These are phyloP conservation scores for Neosilurus mollespiculum DNA, from an alignment of 2,797 vertebrate genomes.

Conservation along the genomic window DNA sequence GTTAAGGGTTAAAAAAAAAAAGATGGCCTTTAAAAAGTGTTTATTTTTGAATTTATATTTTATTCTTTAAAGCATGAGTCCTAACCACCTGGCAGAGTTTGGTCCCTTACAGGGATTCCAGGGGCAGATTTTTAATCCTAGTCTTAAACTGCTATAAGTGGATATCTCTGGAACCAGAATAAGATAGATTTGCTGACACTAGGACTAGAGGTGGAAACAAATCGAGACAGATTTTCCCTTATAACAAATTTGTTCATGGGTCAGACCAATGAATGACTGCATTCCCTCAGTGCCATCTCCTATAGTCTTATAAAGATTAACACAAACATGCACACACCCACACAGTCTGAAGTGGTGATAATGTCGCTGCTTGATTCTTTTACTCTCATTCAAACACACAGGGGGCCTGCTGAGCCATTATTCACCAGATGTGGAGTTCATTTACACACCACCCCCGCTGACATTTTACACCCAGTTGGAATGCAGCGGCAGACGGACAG, in stretches of 20 bases:
- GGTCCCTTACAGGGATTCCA: not conserved
- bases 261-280: conserved; percentile 36
- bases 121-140: conserved; percentile 8
- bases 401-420: conserved; percentile 65
- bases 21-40: not conserved
- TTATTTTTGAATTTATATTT: too few relatives aligned
- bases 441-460: conserved; percentile 5
- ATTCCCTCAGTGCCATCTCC: conserved; percentile 13
- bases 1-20: conserved; percentile 49
- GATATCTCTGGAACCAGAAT: not conserved
- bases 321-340: not conserved
- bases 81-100: not conserved
- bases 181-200: conserved; percentile 2
- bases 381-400: conserved; percentile 51
- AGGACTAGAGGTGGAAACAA: conserved; percentile 33
- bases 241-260: conserved; percentile 61
- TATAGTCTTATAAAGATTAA: conserved; percentile 18
- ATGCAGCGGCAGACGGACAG: conserved; percentile 19
- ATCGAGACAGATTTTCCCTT: conserved; percentile 56
- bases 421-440: conserved; percentile 57
- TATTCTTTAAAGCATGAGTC: not conserved
- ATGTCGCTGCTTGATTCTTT: conserved; percentile 63
- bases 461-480: conserved; percentile 25
- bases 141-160: not conserved
- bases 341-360: conserved; percentile 60